phyloP scores from a whole-genome alignment of 2,888 invertebrate genomes.

The Aphrophora alni region DNA sequence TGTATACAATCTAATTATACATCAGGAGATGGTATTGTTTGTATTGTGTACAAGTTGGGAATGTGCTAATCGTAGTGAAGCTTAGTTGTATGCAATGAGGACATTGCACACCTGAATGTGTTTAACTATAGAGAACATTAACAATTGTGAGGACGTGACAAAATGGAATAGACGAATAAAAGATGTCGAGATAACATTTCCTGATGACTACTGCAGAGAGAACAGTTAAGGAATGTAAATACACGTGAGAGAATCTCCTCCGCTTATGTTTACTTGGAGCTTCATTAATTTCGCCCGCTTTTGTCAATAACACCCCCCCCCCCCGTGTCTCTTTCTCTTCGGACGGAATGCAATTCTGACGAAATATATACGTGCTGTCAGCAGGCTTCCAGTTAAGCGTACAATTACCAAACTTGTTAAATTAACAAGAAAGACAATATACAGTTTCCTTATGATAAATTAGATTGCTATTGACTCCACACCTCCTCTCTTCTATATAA shows the following conservation, averaged over 20 bases:
- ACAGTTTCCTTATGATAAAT: not conserved
- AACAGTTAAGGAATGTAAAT: not conserved
- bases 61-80: too few species aligned
- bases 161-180: not conserved
- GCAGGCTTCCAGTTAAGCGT: not conserved
- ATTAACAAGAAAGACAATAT: not conserved
- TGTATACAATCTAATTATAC: too few species aligned
- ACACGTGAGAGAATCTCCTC: not conserved
- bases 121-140: not conserved
- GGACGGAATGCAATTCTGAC: slow-evolving; percentile 7
- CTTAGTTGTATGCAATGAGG: too few species aligned
- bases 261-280: not conserved
- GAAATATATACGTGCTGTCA: not conserved
- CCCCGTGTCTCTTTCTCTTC: not conserved
- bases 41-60: too few species aligned
- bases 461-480: not conserved
- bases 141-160: not conserved
- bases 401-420: not conserved
- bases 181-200: not conserved
- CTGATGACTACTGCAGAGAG: not conserved
- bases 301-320: not conserved
- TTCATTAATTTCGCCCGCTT: slow-evolving; percentile 2
- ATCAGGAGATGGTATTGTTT: too few species aligned
- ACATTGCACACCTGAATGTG: not conserved
- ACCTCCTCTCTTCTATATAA: not conserved